phyloP scores from a whole-genome alignment of 1,140 invertebrate species.

The Drosophila azteca region DNA sequence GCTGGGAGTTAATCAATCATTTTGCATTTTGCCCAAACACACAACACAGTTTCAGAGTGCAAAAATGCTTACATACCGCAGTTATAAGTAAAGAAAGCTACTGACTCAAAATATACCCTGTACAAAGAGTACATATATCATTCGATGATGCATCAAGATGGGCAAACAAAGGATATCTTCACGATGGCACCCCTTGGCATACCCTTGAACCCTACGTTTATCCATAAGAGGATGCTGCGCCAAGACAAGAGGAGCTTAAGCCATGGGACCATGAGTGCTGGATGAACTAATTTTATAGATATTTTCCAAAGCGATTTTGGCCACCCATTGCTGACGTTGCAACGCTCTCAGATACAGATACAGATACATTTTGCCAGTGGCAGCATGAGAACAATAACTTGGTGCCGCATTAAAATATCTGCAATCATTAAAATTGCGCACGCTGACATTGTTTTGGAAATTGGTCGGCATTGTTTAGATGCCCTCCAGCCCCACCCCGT shows the following conservation, averaged over 20 bases:
- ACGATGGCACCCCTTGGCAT: too few relatives aligned
- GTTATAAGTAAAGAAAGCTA: background rate
- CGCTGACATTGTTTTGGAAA: conserved; percentile 76
- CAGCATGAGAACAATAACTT: conserved; percentile 73
- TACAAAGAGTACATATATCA: background rate
- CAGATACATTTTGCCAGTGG: conserved; percentile 19
- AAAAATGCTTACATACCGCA: conserved; percentile 42
- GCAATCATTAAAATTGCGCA: conserved; percentile 81
- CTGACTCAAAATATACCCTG: background rate
- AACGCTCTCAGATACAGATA: conserved; percentile 18
- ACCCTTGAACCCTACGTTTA: background rate
- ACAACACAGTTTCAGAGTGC: conserved; percentile 52
- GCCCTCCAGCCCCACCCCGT: conserved; percentile 6
- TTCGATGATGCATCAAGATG: too few relatives aligned
- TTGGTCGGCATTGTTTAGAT: conserved; percentile 67
- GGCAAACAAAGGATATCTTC: too few relatives aligned
- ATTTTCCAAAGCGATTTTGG: conserved; percentile 29
- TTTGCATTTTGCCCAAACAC: conserved; percentile 61
- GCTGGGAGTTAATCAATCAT: conserved; percentile 75
- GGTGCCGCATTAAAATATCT: conserved; percentile 80
- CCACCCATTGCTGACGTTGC: conserved; percentile 45
- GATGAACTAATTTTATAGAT: conserved; percentile 36
- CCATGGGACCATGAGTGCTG: conserved; percentile 16
- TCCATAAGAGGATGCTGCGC: conserved; percentile 20
- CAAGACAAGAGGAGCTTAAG: conserved; percentile 9